Evolutionary conservation across 2,113 vertebrate species (phyloP).

Genomic region (Alces alces): DNA sequence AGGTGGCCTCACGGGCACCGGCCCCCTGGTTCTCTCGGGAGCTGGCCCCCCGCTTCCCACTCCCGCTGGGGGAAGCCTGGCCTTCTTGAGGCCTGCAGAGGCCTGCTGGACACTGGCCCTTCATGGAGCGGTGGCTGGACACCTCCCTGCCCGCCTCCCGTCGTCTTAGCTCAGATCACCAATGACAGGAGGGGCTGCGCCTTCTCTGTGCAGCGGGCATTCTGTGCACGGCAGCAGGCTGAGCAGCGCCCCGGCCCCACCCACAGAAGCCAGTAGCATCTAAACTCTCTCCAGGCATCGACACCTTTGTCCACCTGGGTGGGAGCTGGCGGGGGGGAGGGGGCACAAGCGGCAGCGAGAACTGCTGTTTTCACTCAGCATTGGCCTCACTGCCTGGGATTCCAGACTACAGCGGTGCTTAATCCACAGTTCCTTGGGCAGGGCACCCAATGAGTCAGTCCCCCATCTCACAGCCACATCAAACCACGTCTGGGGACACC

Average conservation of each 20-base stretch:
- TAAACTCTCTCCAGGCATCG: background rate
- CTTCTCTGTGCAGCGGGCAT: too few relatives aligned
- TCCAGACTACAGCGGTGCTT: background rate
- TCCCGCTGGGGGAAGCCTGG: too few relatives aligned
- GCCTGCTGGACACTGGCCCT: background rate
- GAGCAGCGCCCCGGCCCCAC: background rate
- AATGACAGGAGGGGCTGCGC: accelerated
- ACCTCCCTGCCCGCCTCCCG: background rate
- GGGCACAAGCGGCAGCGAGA: background rate
- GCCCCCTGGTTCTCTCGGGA: background rate
- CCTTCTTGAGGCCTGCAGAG: background rate
- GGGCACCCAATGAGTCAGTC: background rate
- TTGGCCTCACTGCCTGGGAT: background rate
- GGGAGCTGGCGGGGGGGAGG: background rate
- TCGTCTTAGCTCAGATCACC: background rate
- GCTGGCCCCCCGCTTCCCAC: background rate
- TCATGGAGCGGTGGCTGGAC: accelerated
- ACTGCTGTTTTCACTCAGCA: too few relatives aligned
- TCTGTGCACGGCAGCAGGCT: background rate
- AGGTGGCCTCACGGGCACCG: background rate
- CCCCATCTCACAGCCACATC: background rate
- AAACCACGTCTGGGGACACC: accelerated
- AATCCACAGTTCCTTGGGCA: background rate
- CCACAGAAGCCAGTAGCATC: background rate
- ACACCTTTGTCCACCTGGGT: background rate